A percentile compares a stretch with the other conserved stretches of the same genome.
Evolutionary conservation across 2,113 vertebrate species (phyloP).

Genomic region (Chauna torquata): DNA sequence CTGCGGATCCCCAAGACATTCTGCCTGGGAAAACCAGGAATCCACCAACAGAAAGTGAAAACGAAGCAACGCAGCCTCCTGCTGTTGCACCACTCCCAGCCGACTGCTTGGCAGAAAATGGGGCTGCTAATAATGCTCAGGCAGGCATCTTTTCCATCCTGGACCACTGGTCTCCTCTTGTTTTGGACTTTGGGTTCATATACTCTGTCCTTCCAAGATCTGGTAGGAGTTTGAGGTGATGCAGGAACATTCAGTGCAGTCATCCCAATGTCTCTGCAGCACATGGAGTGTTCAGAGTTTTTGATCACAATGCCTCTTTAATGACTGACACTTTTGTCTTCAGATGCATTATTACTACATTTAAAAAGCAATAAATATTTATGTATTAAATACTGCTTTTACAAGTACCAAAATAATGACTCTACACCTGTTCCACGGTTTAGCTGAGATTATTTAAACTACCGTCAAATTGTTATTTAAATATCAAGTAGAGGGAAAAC

Average conservation of each 20-base stretch:
- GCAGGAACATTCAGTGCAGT: not conserved
- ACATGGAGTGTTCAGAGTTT: not conserved
- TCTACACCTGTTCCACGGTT: not conserved
- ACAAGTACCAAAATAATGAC: not conserved
- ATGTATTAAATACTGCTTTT: not conserved
- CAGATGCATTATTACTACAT: not conserved
- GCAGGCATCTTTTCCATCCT: not conserved
- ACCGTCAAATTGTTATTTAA: not conserved
- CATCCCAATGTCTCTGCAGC: not conserved
- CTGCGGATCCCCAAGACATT: not conserved
- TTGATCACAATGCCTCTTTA: not conserved
- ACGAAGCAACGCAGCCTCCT: not conserved
- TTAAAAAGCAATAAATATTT: not conserved
- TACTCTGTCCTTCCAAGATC: not conserved
- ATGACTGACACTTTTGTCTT: not conserved
- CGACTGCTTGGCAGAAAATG: not conserved
- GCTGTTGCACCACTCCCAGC: not conserved
- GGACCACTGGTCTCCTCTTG: not conserved
- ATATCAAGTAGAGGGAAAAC: not conserved
- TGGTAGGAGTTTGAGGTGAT: not conserved
- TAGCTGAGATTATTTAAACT: constrained; percentile 9
- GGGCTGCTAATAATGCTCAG: fast-evolving
- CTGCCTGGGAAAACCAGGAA: not conserved
- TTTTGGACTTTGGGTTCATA: not conserved
- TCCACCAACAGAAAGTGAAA: not conserved